Conservation (phyloP, 2,888 invertebrate genomes). For the Odontocerum albicorne region DNA sequence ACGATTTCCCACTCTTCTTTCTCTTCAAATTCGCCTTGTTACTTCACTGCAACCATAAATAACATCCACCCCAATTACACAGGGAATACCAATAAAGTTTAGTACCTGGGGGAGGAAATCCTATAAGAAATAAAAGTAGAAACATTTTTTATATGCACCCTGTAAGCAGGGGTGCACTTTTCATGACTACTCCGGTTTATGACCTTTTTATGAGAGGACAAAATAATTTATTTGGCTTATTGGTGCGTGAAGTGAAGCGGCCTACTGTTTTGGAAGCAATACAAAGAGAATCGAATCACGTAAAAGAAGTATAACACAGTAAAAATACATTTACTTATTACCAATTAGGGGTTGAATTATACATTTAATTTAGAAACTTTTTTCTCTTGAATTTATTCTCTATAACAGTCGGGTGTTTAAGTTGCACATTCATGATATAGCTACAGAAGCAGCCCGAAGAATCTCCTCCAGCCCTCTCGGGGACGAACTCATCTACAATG, state of each 20-base stretch:
- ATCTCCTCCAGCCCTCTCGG: too few species aligned
- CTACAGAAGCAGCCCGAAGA: too few species aligned
- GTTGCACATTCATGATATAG: too few species aligned
- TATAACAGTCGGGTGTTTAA: too few species aligned
- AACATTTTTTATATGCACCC: constrained; percentile 28
- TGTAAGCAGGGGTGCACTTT: constrained; percentile 13
- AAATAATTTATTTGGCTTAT: constrained; percentile 11
- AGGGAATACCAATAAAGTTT: constrained; percentile 32
- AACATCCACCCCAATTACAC: constrained; percentile 31
- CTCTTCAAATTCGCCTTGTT: constrained; percentile 12
- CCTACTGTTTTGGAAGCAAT: neutral
- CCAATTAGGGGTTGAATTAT: too few species aligned
- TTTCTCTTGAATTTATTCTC: too few species aligned
- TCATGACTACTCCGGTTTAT: constrained; percentile 10
- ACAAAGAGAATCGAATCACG: too few species aligned
- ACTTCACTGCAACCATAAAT: constrained; percentile 26
- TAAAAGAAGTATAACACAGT: too few species aligned
- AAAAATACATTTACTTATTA: too few species aligned
- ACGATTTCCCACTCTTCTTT: constrained; percentile 14
- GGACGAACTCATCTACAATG: too few species aligned
- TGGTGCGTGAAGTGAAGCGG: neutral
- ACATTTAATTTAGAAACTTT: too few species aligned
- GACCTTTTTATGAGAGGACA: constrained; percentile 15
- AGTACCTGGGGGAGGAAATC: constrained; percentile 27
- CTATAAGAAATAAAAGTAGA: constrained; percentile 18